A percentile compares a stretch with the other conserved stretches of the same genome.
Conservation (phyloP, 2,888 invertebrate species). For the Drosophila testacea region DNA sequence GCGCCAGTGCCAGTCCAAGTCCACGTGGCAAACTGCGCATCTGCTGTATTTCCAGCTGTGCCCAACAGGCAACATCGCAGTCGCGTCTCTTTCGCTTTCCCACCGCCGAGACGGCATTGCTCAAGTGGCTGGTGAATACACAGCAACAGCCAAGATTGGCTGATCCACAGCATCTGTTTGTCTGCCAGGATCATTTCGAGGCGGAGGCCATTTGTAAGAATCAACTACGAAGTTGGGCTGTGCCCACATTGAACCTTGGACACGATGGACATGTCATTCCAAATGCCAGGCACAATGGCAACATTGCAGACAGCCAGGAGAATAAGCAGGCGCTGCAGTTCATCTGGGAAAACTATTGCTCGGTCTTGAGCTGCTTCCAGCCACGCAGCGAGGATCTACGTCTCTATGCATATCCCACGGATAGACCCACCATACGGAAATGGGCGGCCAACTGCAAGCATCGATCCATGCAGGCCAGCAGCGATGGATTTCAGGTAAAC, state of each 20-base stretch:
- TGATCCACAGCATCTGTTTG: slow-evolving; percentile 52
- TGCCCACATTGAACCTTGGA: slow-evolving; percentile 75
- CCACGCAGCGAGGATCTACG: slow-evolving; percentile 47
- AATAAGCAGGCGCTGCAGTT: slow-evolving; percentile 58
- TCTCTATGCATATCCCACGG: slow-evolving; percentile 67
- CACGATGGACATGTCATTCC: slow-evolving; percentile 66
- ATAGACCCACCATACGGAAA: slow-evolving; percentile 56
- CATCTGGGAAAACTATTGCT: slow-evolving; percentile 72
- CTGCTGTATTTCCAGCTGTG: slow-evolving; percentile 63
- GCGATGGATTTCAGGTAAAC: slow-evolving; percentile 63
- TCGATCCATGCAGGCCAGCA: slow-evolving; percentile 72
- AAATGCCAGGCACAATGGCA: slow-evolving; percentile 69
- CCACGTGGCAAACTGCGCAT: slow-evolving; percentile 52
- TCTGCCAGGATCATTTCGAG: slow-evolving; percentile 76
- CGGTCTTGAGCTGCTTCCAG: slow-evolving; percentile 72
- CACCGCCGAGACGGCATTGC: slow-evolving; percentile 51
- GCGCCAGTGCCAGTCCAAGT: slow-evolving; percentile 56
- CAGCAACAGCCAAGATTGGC: slow-evolving; percentile 59
- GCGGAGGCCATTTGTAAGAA: slow-evolving; percentile 59
- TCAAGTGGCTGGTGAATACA: slow-evolving; percentile 76
- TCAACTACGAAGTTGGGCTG: slow-evolving; percentile 71
- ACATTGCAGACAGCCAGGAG: slow-evolving; percentile 63
- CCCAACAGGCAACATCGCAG: slow-evolving; percentile 26
- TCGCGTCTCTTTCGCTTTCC: slow-evolving; percentile 67
- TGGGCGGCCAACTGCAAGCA: slow-evolving; percentile 78